A percentile compares a stretch with the other conserved stretches of the same genome.
Evolutionary conservation across 2,113 vertebrate genomes (phyloP).

Genomic region (Osmerus mordax): DNA sequence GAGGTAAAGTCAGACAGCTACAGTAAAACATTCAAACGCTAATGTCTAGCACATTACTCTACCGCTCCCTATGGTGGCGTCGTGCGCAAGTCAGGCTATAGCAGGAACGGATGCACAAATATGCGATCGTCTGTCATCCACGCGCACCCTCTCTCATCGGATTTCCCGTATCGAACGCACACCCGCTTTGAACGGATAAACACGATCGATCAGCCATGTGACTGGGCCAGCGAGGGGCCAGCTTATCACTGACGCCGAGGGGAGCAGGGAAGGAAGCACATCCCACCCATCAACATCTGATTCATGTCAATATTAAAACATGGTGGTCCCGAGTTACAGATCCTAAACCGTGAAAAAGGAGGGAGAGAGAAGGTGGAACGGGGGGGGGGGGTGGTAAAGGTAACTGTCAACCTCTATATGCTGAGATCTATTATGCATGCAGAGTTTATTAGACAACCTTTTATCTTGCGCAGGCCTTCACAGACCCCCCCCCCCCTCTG

Average conservation of each 20-base stretch:
- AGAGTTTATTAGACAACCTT: neutral
- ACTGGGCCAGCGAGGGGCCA: slow-evolving; percentile 14
- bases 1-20: no score
- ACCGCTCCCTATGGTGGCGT: no score
- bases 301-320: slow-evolving; percentile 35
- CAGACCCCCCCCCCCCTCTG: neutral
- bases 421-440: neutral
- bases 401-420: no score
- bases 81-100: no score
- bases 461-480: neutral
- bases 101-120: no score
- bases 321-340: slow-evolving; percentile 7
- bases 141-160: slow-evolving; percentile 11
- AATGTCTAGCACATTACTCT: no score
- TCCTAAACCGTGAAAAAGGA: slow-evolving; percentile 3
- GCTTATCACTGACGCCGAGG: neutral
- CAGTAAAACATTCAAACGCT: no score
- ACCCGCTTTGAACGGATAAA: slow-evolving; percentile 18
- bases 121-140: neutral
- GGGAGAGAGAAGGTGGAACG: neutral
- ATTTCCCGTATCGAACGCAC: slow-evolving; percentile 30
- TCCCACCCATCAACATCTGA: slow-evolving; percentile 25
- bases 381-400: no score
- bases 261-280: neutral
- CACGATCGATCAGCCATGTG: slow-evolving; percentile 29